These are phyloP conservation scores for Peromyscus leucopus DNA, from an alignment of 2,113 vertebrate species.

Conservation along the genomic window DNA sequence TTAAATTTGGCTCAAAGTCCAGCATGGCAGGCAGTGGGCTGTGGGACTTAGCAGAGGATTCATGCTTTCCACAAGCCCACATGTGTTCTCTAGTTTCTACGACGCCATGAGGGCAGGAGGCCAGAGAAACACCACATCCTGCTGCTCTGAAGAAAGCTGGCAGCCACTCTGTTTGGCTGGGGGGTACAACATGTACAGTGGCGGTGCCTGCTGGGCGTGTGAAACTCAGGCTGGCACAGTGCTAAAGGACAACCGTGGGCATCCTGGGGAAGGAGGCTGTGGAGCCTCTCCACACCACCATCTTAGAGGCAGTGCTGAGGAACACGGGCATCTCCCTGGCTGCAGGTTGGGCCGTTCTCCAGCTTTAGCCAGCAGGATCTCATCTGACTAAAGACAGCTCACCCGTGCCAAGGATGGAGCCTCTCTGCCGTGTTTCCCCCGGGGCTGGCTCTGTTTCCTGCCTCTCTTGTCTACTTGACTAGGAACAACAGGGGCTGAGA, in stretches of 20 bases:
- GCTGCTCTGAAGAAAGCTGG: background rate
- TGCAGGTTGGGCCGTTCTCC: background rate
- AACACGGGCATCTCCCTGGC: background rate
- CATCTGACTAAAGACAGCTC: background rate
- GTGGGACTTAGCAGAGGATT: background rate
- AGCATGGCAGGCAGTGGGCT: background rate
- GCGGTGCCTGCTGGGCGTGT: background rate
- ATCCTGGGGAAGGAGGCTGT: rapidly evolving
- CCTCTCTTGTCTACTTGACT: background rate
- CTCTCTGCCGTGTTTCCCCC: background rate
- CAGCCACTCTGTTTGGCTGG: background rate
- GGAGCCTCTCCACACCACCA: background rate
- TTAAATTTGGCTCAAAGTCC: background rate
- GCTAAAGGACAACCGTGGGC: background rate
- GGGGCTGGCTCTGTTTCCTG: rapidly evolving
- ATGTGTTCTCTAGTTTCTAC: background rate
- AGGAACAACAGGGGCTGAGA: background rate
- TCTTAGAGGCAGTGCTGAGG: background rate
- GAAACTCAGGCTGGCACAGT: background rate
- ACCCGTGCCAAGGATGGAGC: background rate
- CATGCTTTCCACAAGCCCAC: background rate
- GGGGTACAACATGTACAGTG: too few relatives aligned
- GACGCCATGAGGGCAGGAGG: background rate
- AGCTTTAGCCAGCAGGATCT: background rate
- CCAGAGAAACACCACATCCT: background rate